A percentile compares a stretch with the other conserved stretches of the same genome.
Conservation (phyloP, 2,888 invertebrate genomes). For the Oxycera nigricornis region DNA sequence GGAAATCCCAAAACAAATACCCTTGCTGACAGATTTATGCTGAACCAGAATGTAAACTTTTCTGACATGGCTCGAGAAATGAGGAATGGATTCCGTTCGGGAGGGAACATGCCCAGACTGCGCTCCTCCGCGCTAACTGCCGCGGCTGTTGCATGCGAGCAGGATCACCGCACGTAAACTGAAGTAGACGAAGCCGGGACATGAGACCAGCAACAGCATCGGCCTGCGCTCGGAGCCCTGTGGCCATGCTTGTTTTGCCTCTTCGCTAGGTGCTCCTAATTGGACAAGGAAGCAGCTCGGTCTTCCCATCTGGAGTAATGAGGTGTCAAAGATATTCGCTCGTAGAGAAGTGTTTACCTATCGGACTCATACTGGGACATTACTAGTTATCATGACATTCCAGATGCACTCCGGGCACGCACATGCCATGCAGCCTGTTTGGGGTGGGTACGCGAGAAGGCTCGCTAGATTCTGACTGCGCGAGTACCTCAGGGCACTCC, state of each 20-base stretch:
- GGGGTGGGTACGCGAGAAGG: neutral
- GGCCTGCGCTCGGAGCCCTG: neutral
- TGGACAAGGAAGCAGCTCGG: constrained; percentile 36
- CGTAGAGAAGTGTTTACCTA: constrained; percentile 27
- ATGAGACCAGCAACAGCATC: neutral
- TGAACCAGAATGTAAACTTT: constrained; percentile 28
- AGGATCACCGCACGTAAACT: neutral
- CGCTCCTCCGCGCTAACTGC: constrained; percentile 29
- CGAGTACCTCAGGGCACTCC: constrained; percentile 11
- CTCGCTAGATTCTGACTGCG: neutral
- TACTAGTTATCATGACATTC: constrained; percentile 36
- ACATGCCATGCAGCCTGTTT: constrained; percentile 3
- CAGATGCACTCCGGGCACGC: constrained; percentile 34
- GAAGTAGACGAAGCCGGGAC: neutral
- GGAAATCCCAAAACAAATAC: constrained; percentile 40
- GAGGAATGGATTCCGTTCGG: constrained; percentile 29
- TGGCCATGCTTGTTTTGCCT: constrained; percentile 9
- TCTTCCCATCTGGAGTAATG: constrained; percentile 40
- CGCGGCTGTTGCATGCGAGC: neutral
- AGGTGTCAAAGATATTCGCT: constrained; percentile 42
- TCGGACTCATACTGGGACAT: constrained; percentile 35
- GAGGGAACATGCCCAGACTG: constrained; percentile 18
- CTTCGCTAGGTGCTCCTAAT: constrained; percentile 11
- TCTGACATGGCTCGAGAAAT: constrained; percentile 22
- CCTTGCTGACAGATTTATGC: constrained; percentile 35